Evolutionary conservation across 2,888 invertebrate genomes (phyloP).

Genomic region (Pristionchus fissidentatus): DNA sequence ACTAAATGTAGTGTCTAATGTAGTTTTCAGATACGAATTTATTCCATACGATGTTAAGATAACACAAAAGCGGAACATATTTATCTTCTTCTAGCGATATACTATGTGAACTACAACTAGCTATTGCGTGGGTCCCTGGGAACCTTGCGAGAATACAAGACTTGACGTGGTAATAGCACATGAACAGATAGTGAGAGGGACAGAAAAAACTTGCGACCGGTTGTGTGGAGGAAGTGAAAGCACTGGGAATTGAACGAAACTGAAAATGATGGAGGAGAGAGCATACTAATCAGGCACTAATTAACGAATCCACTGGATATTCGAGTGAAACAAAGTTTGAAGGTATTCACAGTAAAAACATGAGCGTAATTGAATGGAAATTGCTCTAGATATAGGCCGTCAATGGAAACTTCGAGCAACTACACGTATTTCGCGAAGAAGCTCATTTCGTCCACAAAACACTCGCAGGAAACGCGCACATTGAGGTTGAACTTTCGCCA

Average conservation of each 20-base stretch:
- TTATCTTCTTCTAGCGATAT: background rate
- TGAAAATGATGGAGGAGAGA: background rate
- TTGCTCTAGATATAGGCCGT: background rate
- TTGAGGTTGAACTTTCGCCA: constrained; percentile 76
- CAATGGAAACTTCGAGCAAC: background rate
- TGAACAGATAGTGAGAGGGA: background rate
- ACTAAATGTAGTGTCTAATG: background rate
- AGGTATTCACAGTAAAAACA: background rate
- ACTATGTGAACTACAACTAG: background rate
- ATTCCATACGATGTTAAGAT: background rate
- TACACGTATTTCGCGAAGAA: constrained; percentile 76
- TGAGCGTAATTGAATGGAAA: background rate
- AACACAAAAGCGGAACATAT: background rate
- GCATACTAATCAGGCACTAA: background rate
- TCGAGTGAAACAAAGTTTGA: background rate
- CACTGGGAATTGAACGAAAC: background rate
- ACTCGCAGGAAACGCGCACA: constrained; percentile 75
- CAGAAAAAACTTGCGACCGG: background rate
- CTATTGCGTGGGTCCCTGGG: background rate
- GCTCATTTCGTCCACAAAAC: constrained; percentile 76
- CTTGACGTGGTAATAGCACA: background rate
- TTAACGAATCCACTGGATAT: background rate
- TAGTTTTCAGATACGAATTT: background rate
- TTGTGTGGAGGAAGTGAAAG: background rate
- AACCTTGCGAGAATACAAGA: background rate